Evolutionary conservation across 2,888 invertebrate species (phyloP), one percentile per base, ranked within the genome.

Genomic region (Capitulum mitella): DNA sequence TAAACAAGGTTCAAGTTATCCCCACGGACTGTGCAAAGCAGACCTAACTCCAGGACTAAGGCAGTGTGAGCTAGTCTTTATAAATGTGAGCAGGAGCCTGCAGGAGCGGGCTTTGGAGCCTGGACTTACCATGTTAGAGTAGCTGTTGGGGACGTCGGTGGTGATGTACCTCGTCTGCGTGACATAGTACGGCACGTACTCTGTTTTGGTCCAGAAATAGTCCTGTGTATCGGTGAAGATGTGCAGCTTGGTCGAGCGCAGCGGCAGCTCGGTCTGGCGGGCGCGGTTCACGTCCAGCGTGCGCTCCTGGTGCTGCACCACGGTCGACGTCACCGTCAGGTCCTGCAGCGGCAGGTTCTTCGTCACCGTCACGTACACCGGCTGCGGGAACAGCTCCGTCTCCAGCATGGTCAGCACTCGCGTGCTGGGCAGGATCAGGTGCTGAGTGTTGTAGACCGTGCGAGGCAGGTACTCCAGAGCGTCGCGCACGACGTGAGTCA

Each of bases 381-480:
- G 74, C 43, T 74, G 74, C n/a, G 74, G 74, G 40, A n/a, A 40
- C 19, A 1, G 22, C 74, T n/a, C 74, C 1, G 74, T 74, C 40
- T 40, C 74, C 19, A 43, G n/a, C 74, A 74, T 43, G n/a, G 74
- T 74, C 40, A 40, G 37, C 40, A 74, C 43, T n/a, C 26, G 74
- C 74, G 74, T 74, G 43, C 29, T 74, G 40, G 74, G 74, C 37
- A 74, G 40, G 40, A 74, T 29, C 74, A 43, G 40, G 74, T 74
- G 43, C 40, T 43, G 40, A 8, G 74, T 74, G 43, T 74, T 74
- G 74, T 74, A 74, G n/a, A 74, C 37, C 10, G 74, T 40, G 26
- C 5, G n/a, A 6, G 74, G 74, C 74, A 74, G 43, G 74, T 74
- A 74, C 40, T 40, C 37, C 6, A 74, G 43, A 0, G 74, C 37